Conservation (phyloP, 2,888 invertebrate species). For the Mamestra brassicae region DNA sequence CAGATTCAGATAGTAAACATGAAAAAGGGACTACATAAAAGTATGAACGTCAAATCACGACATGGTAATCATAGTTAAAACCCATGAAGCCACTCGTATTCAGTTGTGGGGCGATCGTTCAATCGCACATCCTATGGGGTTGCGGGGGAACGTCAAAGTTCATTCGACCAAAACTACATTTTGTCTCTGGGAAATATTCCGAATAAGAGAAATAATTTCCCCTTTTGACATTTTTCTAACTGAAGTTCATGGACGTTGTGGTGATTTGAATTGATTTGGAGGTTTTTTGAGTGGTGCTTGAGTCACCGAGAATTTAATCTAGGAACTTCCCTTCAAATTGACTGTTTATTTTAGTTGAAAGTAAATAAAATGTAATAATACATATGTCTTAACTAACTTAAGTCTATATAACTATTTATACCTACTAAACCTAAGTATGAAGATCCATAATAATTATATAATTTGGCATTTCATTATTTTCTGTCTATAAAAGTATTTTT, state of each 20-base stretch:
- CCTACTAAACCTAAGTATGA: no score
- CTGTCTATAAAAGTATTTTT: no score
- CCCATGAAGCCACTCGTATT: slow-evolving; percentile 71
- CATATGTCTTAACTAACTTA: no score
- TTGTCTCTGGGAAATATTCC: slow-evolving; percentile 70
- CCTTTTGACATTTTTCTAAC: slow-evolving; percentile 30
- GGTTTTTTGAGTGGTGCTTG: background rate
- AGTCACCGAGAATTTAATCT: background rate
- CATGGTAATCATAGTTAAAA: slow-evolving; percentile 73
- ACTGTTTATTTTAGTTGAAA: background rate
- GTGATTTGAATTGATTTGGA: slow-evolving; percentile 4
- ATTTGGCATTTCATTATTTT: no score
- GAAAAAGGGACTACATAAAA: slow-evolving; percentile 22
- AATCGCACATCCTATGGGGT: slow-evolving; percentile 82
- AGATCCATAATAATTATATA: no score
- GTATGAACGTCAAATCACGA: slow-evolving; percentile 62
- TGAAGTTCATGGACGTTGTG: slow-evolving; percentile 18
- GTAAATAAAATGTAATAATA: no score
- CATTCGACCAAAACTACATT: slow-evolving; percentile 76
- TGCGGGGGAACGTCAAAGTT: slow-evolving; percentile 71
- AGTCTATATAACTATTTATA: no score
- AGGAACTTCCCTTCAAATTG: background rate
- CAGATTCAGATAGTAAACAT: background rate
- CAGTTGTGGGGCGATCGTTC: slow-evolving; percentile 73
- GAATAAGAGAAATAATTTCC: slow-evolving; percentile 57